Evolutionary conservation across 1,140 invertebrate species (phyloP).

Genomic region (Zeugodacus cucurbitae): DNA sequence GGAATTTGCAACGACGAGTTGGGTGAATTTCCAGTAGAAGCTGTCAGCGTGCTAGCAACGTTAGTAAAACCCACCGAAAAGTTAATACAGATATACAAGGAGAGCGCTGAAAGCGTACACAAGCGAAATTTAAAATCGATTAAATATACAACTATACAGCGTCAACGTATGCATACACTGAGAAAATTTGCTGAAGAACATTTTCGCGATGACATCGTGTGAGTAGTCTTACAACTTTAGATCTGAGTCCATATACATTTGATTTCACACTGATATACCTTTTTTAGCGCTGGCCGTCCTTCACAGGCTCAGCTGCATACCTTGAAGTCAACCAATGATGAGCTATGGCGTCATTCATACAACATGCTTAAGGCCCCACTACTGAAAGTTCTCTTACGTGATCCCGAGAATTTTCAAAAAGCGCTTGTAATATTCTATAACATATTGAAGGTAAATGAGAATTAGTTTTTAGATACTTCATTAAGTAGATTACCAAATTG

Average conservation of each 20-base stretch:
- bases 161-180: constrained; percentile 81
- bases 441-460: constrained; percentile 76
- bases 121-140: background rate
- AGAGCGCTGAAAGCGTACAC: constrained; percentile 54
- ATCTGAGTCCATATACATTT: background rate
- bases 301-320: background rate
- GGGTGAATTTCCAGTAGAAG: constrained; percentile 89
- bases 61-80: constrained; percentile 77
- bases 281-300: background rate
- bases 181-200: constrained; percentile 85
- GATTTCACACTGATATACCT: background rate
- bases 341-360: constrained; percentile 85
- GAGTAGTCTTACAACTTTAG: constrained; percentile 10
- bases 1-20: constrained; percentile 75
- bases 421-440: constrained; percentile 81
- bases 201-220: constrained; percentile 73
- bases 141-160: constrained; percentile 69
- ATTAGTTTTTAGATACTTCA: no score
- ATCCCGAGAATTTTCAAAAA: constrained; percentile 80
- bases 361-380: constrained; percentile 88
- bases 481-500: background rate
- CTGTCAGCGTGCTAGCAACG: constrained; percentile 88
- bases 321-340: constrained; percentile 65
- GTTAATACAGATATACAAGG: constrained; percentile 71
- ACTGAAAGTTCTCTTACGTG: constrained; percentile 82